Conservation (phyloP, 2,888 invertebrate genomes). For the Conops quadrifasciatus region DNA sequence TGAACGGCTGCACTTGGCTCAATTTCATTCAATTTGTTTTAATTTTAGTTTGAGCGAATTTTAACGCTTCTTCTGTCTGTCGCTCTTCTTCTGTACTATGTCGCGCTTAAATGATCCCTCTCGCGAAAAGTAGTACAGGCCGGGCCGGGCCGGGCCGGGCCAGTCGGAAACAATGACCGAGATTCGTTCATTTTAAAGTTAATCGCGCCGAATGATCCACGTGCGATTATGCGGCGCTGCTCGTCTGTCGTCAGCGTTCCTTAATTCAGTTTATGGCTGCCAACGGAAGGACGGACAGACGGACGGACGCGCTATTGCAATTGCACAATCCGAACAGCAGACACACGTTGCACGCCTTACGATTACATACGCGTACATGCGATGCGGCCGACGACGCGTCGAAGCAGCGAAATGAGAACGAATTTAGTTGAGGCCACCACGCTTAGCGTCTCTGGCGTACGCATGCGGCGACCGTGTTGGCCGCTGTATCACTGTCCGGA, state of each 20-base stretch:
- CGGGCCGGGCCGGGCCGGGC: no score
- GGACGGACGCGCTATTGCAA: no score
- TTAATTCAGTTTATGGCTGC: conserved; percentile 43
- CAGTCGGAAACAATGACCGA: conserved; percentile 38
- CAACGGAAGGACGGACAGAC: conserved; percentile 6
- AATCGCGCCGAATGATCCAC: conserved; percentile 40
- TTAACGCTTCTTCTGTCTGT: background rate
- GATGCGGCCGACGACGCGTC: background rate
- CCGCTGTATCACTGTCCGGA: conserved; percentile 12
- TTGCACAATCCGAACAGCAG: no score
- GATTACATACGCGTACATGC: conserved; percentile 45
- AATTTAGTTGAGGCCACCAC: conserved; percentile 26
- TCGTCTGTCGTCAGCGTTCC: conserved; percentile 44
- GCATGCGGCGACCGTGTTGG: conserved; percentile 8
- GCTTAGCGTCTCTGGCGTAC: conserved; percentile 37
- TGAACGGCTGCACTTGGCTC: conserved; percentile 2
- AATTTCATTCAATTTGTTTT: conserved; percentile 20
- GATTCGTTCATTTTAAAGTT: conserved; percentile 30
- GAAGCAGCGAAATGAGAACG: no score
- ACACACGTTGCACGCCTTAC: conserved; percentile 45
- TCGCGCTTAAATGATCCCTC: background rate
- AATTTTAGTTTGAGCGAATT: conserved; percentile 13
- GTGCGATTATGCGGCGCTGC: conserved; percentile 40
- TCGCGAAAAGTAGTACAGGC: conserved; percentile 4
- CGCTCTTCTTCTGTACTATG: background rate